Conservation (phyloP, 2,888 invertebrate genomes). For the Drosophila atripex region DNA sequence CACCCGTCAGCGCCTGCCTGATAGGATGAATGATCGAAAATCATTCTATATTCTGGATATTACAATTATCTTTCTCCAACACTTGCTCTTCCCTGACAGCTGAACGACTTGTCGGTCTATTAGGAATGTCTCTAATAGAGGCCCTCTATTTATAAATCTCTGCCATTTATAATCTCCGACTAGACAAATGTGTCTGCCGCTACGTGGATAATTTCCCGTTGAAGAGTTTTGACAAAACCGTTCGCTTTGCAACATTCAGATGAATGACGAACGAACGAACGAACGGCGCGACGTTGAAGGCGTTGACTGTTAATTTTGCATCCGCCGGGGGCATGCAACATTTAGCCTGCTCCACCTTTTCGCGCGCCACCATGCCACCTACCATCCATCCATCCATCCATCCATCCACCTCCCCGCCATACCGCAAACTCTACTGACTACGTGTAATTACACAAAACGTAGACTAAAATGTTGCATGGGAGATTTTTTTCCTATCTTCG, state of each 20-base stretch:
- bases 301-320: slow-evolving; percentile 66
- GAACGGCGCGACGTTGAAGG: slow-evolving; percentile 46
- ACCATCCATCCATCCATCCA: no score
- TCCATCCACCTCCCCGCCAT: no score
- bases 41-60: no score
- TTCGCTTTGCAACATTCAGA: slow-evolving; percentile 34
- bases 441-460: slow-evolving; percentile 45
- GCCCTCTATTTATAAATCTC: slow-evolving; percentile 16
- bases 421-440: background rate
- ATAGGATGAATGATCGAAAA: no score
- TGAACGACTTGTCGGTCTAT: no score
- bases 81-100: no score
- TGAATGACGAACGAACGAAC: slow-evolving; percentile 29
- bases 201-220: slow-evolving; percentile 53
- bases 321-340: slow-evolving; percentile 72
- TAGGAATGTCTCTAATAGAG: background rate
- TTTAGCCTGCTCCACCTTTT: slow-evolving; percentile 66
- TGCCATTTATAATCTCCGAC: slow-evolving; percentile 13
- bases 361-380: slow-evolving; percentile 21
- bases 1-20: slow-evolving; percentile 12
- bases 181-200: slow-evolving; percentile 23
- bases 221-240: slow-evolving; percentile 37
- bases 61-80: no score
- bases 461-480: slow-evolving; percentile 38
- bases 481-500: slow-evolving; percentile 33